These are phyloP conservation scores for Lagorchestes hirsutus DNA, from an alignment of 2,797 vertebrate genomes.

Conservation along the genomic window DNA sequence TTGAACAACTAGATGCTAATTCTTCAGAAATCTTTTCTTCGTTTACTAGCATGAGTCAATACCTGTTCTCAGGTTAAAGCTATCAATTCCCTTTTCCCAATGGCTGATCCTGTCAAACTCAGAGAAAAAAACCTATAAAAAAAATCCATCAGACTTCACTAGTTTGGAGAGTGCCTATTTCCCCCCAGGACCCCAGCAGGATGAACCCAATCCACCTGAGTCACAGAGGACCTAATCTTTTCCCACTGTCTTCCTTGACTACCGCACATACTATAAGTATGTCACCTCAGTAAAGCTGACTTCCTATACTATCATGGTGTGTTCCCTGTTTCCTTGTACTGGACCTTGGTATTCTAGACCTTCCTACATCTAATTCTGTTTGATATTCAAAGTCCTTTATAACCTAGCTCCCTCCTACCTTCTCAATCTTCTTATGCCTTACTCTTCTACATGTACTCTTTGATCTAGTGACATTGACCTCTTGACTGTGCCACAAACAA, in stretches of 20 bases:
- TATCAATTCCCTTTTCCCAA: background rate
- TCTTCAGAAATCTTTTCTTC: background rate
- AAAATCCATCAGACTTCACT: background rate
- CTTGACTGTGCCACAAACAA: too few relatives aligned
- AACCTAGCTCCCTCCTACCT: background rate
- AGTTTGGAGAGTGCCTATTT: background rate
- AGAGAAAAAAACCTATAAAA: background rate
- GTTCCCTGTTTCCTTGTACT: background rate
- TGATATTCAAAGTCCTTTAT: background rate
- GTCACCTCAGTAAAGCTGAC: background rate
- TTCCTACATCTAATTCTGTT: background rate
- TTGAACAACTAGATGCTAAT: background rate
- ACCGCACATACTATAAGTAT: background rate
- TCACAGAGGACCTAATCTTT: background rate
- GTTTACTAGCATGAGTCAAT: background rate
- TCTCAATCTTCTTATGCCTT: too few relatives aligned
- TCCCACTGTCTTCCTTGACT: background rate
- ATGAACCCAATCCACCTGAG: background rate
- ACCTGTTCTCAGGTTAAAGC: background rate
- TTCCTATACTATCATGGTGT: background rate
- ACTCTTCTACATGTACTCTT: too few relatives aligned
- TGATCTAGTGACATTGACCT: too few relatives aligned
- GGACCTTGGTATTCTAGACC: background rate
- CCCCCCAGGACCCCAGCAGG: background rate
- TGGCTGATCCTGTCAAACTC: background rate